Base-by-base conservation (phyloP, 2,113 vertebrate genomes). In the Poecile atricapillus region DNA sequence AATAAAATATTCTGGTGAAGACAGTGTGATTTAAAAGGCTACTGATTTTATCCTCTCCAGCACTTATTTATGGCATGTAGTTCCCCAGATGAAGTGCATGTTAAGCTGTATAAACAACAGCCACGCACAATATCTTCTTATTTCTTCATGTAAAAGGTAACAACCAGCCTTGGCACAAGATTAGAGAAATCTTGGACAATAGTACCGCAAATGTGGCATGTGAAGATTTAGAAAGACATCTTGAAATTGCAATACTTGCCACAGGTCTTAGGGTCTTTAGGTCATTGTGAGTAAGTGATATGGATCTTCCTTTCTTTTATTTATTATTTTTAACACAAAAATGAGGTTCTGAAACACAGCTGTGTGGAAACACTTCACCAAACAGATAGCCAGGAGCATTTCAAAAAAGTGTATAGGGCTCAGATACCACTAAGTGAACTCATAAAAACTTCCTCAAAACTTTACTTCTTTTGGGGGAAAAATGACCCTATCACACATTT, bases 1-100 rank as follows among this genome's bases (percentile, higher is more conserved):
- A 43, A 31, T 58, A 81, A 56, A 65, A 69, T 62, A 89, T 69
- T 90, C 33, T 86, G 53, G n/a, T 22, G 85, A 79, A 69, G 68
- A 44, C 2, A 49, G 11, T 58, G 62, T 82, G 20, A 74, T 69
- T 88, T 86, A 76, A 85, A 83, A 79, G 30, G 46, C 52, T 12
- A 56, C 3, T 56, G 64, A 79, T 94, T 76, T 83, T 71, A 56
- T 52, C 19, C 35, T 60, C 55, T 88, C 44, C 58, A 86, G 55
- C 22, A 41, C 59, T 53, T 69, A 47, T 2, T 41, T 31, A 81
- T 37, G 44, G 52, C 35, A 79, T 33, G 4, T 37, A 74, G 50
- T 35, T 84, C 55, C 65, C 25, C 69, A 87, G 69, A 79, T 15
- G 8, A 86, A 87, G 8, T 30, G 35, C 4, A 22, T 13, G 23